Base-by-base conservation (phyloP, 92 coral and sea anemone genomes). In the Ricordea florida region DNA sequence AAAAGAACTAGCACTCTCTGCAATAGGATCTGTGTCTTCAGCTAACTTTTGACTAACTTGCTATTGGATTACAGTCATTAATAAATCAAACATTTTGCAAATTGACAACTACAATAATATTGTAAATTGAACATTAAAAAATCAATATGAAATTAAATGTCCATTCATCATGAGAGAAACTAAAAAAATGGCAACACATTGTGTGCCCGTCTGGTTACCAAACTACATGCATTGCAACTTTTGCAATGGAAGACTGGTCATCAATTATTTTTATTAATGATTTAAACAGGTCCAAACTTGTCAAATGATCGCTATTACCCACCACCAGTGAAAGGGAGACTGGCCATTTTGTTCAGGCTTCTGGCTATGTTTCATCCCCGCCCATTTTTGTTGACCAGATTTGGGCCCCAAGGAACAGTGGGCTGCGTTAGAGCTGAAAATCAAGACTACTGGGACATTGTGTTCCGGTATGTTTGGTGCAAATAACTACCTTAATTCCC, bases 401-500 rank as follows among this genome's bases (percentile, higher is more conserved):
- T 93, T 63, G 87, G 87, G 27, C 98, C 98, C 43, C 98, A 93
- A 57, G 98, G 98, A 69, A 79, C 92, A 0, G 85, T 80, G 13
- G 98, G 97, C 3, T 93, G 98, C 41, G 37, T 93, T 18, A 72
- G 91, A 59, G 97, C 97, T 18, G 86, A 87, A 57, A 93, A 81
- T 72, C 69, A 93, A 1, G 78, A 93, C 17, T 93, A 84, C 66
- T 38, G 87, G 44, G 89, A 90, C 34, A 81, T 93, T 68, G 85
- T 70, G 15, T 93, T 93, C 89, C 91, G 98, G 98, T 93, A 57
- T 57, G 63, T 42, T n/a, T 17, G 11, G 8, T n/a, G n/a, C 7
- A n/a, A n/a, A n/a, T n/a, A n/a, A n/a, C n/a, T n/a, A n/a, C n/a
- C n/a, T n/a, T n/a, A n/a, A n/a, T n/a, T n/a, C n/a, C n/a, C n/a